phyloP scores from a whole-genome alignment of 2,113 vertebrate genomes.

The Oncorhynchus keta region DNA sequence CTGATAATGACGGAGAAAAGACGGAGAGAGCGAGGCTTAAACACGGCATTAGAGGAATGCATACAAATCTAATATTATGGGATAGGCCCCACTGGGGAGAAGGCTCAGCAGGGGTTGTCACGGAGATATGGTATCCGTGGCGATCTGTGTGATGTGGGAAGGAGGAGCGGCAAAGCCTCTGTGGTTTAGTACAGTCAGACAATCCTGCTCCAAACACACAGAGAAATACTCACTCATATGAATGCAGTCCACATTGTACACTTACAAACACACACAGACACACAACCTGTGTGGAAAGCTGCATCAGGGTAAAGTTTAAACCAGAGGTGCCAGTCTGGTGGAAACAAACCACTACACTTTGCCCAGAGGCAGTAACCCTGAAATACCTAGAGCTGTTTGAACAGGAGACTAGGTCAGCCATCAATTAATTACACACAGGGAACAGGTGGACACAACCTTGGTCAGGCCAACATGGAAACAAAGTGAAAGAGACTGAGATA shows the following conservation, averaged over 20 bases:
- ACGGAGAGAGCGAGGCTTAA: slow-evolving; percentile 57
- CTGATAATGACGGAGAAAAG: not conserved
- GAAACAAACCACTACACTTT: not conserved
- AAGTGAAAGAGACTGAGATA: not conserved
- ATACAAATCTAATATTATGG: slow-evolving; percentile 64
- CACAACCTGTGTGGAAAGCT: too few species aligned
- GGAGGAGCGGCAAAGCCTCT: slow-evolving; percentile 32
- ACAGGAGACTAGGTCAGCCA: slow-evolving; percentile 8
- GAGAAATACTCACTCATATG: too few species aligned
- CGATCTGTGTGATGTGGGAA: slow-evolving; percentile 42
- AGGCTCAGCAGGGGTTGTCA: slow-evolving; percentile 53
- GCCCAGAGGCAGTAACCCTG: not conserved
- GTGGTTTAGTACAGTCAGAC: slow-evolving; percentile 23
- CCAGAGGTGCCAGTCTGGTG: too few species aligned
- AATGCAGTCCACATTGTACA: too few species aligned
- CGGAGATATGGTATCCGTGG: slow-evolving; percentile 52
- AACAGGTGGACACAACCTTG: not conserved
- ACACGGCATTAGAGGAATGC: slow-evolving; percentile 51
- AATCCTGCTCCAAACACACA: not conserved
- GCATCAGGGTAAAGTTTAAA: too few species aligned
- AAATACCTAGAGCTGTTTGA: slow-evolving; percentile 15
- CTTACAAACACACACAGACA: too few species aligned
- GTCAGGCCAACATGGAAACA: too few species aligned
- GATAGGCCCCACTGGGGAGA: slow-evolving; percentile 52
- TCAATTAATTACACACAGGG: not conserved